Conservation (phyloP, 2,113 vertebrate genomes). For the Hyperopisus bebe region DNA sequence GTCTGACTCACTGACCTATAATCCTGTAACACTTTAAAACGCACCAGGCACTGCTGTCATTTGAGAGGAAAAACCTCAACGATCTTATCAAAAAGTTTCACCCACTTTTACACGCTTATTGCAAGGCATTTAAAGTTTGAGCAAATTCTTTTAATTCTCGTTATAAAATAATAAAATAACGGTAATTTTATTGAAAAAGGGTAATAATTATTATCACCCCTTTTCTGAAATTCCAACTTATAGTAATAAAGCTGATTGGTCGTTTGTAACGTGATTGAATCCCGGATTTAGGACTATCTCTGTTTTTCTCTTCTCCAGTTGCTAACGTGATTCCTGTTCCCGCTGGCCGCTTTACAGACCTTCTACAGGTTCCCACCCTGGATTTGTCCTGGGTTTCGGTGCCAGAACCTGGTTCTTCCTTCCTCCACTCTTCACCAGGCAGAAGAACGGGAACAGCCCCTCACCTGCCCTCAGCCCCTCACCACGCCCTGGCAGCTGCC, state of each 20-base stretch:
- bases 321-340: background rate
- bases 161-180: background rate
- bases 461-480: background rate
- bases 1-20: background rate
- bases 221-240: background rate
- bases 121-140: background rate
- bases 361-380: background rate
- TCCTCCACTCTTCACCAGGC: background rate
- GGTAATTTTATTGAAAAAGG: background rate
- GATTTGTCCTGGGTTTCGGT: background rate
- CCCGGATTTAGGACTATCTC: background rate
- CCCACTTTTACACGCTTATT: background rate
- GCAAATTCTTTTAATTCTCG: background rate
- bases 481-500: background rate
- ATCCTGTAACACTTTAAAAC: background rate
- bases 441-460: background rate
- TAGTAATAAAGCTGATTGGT: background rate
- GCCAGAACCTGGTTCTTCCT: background rate
- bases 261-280: background rate
- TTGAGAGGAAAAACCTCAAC: background rate
- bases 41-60: background rate
- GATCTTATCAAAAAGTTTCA: background rate
- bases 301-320: background rate
- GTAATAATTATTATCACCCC: no score
- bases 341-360: background rate